Conservation (phyloP, 2,113 vertebrate species). For the Cairina moschata region DNA sequence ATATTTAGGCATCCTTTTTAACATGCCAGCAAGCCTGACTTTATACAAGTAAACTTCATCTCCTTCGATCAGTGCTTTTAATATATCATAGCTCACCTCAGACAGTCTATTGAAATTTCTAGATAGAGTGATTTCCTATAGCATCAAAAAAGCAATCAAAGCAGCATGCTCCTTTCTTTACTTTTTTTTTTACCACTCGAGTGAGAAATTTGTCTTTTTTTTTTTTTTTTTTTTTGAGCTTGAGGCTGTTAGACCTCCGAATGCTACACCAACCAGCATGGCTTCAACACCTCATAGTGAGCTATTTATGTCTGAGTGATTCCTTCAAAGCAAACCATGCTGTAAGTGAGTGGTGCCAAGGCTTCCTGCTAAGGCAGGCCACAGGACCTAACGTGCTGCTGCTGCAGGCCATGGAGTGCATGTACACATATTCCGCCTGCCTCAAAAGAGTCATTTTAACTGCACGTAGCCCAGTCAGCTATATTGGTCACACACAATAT, state of each 20-base stretch:
- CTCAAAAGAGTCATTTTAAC: neutral
- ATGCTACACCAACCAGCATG: neutral
- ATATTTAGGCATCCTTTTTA: constrained; percentile 19
- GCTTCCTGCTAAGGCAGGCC: neutral
- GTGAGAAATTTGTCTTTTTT: neutral
- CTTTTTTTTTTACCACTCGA: neutral
- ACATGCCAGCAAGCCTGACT: constrained; percentile 17
- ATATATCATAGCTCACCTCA: neutral
- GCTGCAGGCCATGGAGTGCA: neutral
- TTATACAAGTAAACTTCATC: neutral
- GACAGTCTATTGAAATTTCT: neutral
- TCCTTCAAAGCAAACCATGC: constrained; percentile 24
- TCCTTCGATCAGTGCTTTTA: neutral
- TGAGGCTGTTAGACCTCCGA: neutral
- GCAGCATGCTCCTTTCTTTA: neutral
- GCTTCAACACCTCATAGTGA: neutral
- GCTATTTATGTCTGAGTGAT: constrained; percentile 8
- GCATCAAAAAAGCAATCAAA: neutral
- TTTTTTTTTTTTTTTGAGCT: neutral
- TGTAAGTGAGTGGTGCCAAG: neutral
- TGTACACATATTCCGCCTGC: neutral
- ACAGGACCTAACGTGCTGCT: neutral
- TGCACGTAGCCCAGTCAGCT: neutral
- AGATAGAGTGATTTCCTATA: neutral
- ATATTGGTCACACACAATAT: neutral